These are phyloP conservation scores for Frankliniella fusca DNA, from an alignment of 2,888 invertebrate genomes.

Conservation along the genomic window DNA sequence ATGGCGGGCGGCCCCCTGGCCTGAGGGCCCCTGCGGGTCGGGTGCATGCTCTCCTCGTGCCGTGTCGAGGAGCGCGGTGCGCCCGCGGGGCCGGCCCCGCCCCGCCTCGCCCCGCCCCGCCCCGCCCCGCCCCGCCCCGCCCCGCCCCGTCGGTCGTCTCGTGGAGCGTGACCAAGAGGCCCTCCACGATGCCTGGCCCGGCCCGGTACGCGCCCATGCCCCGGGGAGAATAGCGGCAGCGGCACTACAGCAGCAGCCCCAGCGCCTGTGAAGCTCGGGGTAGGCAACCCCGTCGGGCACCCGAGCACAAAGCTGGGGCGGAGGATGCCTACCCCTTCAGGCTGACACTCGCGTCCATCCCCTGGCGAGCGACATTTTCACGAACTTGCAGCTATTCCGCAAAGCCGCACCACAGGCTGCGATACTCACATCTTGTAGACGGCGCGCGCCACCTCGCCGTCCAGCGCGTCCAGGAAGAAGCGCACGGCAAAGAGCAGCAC, in stretches of 20 bases:
- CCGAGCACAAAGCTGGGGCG: neutral
- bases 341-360: neutral
- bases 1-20: too few relatives aligned
- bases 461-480: constrained; percentile 14
- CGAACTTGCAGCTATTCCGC: too few relatives aligned
- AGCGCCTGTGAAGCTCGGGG: neutral
- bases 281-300: neutral
- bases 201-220: too few relatives aligned
- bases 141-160: too few relatives aligned
- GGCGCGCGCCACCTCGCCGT: constrained; percentile 20
- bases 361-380: too few relatives aligned
- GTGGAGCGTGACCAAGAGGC: too few relatives aligned
- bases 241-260: neutral
- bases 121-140: neutral
- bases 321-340: neutral
- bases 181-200: too few relatives aligned
- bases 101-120: neutral
- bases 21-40: too few relatives aligned
- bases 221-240: too few relatives aligned
- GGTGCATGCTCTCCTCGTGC: too few relatives aligned
- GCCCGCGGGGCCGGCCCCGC: neutral
- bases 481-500: constrained; percentile 10
- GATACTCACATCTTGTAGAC: constrained; percentile 3
- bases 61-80: neutral
- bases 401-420: too few relatives aligned